Evolutionary conservation across 2,113 vertebrate species (phyloP), one percentile per base, ranked within the genome.

Genomic region (Puntigrus tetrazona): DNA sequence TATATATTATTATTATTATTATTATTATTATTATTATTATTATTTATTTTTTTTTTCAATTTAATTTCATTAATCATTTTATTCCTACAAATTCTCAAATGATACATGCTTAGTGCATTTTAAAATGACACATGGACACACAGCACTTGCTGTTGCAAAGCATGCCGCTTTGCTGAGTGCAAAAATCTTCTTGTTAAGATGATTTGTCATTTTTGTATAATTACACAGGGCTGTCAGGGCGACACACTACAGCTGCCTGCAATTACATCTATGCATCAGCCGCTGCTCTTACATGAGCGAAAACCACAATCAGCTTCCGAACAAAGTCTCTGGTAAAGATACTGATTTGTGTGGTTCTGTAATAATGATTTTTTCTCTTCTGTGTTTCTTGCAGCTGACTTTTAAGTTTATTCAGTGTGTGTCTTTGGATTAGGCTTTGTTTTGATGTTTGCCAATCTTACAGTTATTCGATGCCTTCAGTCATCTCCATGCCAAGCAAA

Each of bases 121-220:
- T 8, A 43, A 73, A 45, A 45, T 16, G 2, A 29, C 41, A 45
- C 22, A 72, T n/a, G 38, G 7, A 4, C 7, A 55, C 29, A 55
- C n/a, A 10, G 57, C 20, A 38, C 10, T 43, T 8, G 8, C 36
- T 55, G 36, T 79, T 27, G 9, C 50, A 67, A n/a, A 45, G 78
- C 25, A 41, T 13, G 16, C 8, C 77, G 20, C 43, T 86, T 38
- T 81, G 69, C 13, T 43, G 59, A n/a, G 47, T 81, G 36, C 52
- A 47, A 22, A 61, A 78, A 69, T 57, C 55, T 38, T 22, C 20
- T 69, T 34, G 27, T 63, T 78, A 69, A 43, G 50, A 14, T 76
- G 69, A 72, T 73, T 59, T 75, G 70, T 75, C 59, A 83, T 85
- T 75, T 78, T 50, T 70, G 57, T 74, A 79, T 76, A 77, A 88